Percentiles rank a stretch among this genome's conserved stretches.
Conservation (phyloP, 2,888 invertebrate species). For the Pocota personata region DNA sequence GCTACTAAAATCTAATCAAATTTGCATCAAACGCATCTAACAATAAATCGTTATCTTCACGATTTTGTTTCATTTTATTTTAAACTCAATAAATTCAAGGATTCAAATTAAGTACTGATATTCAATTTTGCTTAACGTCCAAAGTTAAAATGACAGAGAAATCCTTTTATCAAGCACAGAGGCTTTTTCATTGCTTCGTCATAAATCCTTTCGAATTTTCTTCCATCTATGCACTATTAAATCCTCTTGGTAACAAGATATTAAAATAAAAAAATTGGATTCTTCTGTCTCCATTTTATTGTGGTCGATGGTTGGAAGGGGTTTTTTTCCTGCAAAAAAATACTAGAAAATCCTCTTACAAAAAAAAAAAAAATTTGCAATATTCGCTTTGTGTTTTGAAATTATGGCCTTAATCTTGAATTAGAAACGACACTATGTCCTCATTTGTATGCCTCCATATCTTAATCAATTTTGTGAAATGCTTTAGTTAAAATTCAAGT, state of each 20-base stretch:
- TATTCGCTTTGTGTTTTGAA: not conserved
- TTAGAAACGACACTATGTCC: not conserved
- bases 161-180: conserved; percentile 19
- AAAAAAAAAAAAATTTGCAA: not conserved
- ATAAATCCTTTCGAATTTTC: not conserved
- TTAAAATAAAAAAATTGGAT: not conserved
- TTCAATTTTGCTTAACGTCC: not conserved
- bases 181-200: not conserved
- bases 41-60: no score
- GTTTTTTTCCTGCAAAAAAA: not conserved
- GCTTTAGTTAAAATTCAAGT: conserved; percentile 30
- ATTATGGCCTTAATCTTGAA: not conserved
- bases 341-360: not conserved
- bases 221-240: not conserved
- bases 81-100: no score
- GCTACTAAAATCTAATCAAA: no score
- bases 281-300: not conserved
- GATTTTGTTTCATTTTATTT: no score
- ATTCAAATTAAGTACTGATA: not conserved
- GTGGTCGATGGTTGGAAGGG: not conserved
- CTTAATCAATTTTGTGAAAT: conserved; percentile 20
- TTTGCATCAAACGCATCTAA: no score
- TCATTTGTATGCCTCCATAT: not conserved
- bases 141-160: conserved; percentile 3
- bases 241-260: conserved; percentile 10